phyloP scores from a whole-genome alignment of 2,797 vertebrate species.

The Ateles fusciceps region DNA sequence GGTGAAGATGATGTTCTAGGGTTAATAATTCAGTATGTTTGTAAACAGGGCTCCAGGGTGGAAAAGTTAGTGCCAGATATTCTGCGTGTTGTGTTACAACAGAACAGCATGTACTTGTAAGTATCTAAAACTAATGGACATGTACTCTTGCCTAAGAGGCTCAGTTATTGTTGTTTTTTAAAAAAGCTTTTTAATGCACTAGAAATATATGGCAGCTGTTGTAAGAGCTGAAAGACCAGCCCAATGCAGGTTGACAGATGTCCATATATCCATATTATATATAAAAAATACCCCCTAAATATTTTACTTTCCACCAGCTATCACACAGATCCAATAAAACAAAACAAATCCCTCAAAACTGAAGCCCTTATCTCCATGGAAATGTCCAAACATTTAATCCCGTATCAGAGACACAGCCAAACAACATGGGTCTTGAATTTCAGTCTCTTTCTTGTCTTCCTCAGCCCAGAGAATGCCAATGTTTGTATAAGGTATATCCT shows the following conservation, averaged over 20 bases:
- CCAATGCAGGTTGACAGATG: not conserved
- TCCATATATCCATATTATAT: not conserved
- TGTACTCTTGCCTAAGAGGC: slow-evolving; percentile 55
- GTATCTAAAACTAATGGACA: slow-evolving; percentile 53
- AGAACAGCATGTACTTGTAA: slow-evolving; percentile 62
- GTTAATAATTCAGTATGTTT: slow-evolving; percentile 56
- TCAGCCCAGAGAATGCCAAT: not conserved
- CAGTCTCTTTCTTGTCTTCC: not conserved
- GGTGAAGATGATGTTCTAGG: not conserved
- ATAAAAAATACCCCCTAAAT: not conserved
- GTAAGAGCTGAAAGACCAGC: slow-evolving; percentile 13
- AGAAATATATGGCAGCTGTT: slow-evolving; percentile 60
- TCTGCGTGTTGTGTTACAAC: slow-evolving; percentile 47
- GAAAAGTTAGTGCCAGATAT: slow-evolving; percentile 41
- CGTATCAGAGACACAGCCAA: not conserved
- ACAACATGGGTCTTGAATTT: not conserved
- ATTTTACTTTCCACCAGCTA: not conserved
- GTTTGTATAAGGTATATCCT: not conserved
- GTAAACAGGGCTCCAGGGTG: slow-evolving; percentile 46
- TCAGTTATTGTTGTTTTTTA: not conserved
- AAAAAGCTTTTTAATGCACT: slow-evolving; percentile 28
- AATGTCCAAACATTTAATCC: not conserved
- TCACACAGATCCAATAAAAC: not conserved
- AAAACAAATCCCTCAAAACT: not conserved
- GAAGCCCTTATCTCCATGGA: not conserved